Conservation (phyloP, 2,797 vertebrate genomes). For the Spinibarbus caldwelli region DNA sequence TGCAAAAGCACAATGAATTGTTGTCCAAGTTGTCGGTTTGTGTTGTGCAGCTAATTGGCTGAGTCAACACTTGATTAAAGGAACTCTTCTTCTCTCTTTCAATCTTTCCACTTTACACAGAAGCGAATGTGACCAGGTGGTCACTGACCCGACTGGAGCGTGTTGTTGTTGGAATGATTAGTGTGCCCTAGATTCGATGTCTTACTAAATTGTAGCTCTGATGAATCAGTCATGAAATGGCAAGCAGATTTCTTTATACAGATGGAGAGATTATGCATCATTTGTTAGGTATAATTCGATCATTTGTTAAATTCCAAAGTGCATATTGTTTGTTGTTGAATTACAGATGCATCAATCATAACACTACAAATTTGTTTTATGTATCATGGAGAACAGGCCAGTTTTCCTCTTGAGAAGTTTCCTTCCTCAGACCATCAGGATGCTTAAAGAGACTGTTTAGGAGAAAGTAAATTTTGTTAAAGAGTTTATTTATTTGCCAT, state of each 20-base stretch:
- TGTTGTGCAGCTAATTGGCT: constrained; percentile 38
- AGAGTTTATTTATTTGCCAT: background rate
- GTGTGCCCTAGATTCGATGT: background rate
- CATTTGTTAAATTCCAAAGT: constrained; percentile 34
- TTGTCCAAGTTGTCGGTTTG: constrained; percentile 27
- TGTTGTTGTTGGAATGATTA: constrained; percentile 18
- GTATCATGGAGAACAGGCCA: constrained; percentile 15
- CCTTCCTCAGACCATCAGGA: constrained; percentile 16
- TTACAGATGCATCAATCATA: constrained; percentile 25
- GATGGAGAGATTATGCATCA: constrained; percentile 26
- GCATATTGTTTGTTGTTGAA: constrained; percentile 26
- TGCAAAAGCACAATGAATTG: constrained; percentile 18
- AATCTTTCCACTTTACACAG: background rate
- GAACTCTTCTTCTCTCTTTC: background rate
- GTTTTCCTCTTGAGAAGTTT: constrained; percentile 33
- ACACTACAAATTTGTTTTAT: constrained; percentile 1
- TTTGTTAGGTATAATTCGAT: constrained; percentile 36
- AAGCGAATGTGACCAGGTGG: background rate
- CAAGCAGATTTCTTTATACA: constrained; percentile 29
- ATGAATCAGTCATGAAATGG: constrained; percentile 18
- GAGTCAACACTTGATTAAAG: constrained; percentile 38
- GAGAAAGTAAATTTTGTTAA: background rate
- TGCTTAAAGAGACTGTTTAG: constrained; percentile 1
- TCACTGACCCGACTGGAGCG: background rate
- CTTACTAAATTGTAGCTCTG: constrained; percentile 7